These are phyloP conservation scores for Tenthredo amoena DNA, from an alignment of 2,888 invertebrate species.

Conservation along the genomic window DNA sequence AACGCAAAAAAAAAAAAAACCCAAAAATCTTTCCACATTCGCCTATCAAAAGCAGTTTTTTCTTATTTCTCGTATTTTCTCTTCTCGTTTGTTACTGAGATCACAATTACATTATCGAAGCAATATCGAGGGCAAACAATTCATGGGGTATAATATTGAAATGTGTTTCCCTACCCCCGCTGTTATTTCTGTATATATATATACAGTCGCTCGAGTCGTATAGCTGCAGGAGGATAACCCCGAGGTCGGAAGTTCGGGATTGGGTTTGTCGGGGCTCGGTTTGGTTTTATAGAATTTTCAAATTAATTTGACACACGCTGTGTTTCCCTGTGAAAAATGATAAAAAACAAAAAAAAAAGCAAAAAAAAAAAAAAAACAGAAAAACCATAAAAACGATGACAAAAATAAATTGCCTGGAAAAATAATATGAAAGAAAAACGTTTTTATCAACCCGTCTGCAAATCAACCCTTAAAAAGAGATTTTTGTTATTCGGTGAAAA, in stretches of 20 bases:
- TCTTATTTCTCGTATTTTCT: neutral
- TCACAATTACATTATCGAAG: constrained; percentile 9
- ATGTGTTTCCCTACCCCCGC: neutral
- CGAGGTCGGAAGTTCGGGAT: neutral
- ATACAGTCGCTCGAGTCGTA: neutral
- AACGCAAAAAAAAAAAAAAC: too few species aligned
- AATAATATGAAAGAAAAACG: too few species aligned
- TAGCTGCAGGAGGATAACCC: neutral
- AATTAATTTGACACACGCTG: neutral
- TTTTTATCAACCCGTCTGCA: neutral
- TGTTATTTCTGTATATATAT: constrained; percentile 11
- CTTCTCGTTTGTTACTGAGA: neutral
- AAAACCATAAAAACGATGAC: too few species aligned
- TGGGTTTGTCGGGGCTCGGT: neutral
- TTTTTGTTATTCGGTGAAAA: too few species aligned
- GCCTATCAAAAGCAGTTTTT: too few species aligned
- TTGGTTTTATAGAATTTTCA: neutral
- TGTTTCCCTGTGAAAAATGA: neutral
- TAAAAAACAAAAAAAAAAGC: neutral
- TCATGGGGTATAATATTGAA: constrained; percentile 1
- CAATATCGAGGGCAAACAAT: constrained; percentile 29
- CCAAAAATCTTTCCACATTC: too few species aligned
- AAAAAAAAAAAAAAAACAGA: neutral
- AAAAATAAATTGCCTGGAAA: too few species aligned
- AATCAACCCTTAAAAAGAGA: too few species aligned